Evolutionary conservation across 2,888 invertebrate genomes (phyloP), one percentile per base, ranked within the genome.

Genomic region (Blera fallax): DNA sequence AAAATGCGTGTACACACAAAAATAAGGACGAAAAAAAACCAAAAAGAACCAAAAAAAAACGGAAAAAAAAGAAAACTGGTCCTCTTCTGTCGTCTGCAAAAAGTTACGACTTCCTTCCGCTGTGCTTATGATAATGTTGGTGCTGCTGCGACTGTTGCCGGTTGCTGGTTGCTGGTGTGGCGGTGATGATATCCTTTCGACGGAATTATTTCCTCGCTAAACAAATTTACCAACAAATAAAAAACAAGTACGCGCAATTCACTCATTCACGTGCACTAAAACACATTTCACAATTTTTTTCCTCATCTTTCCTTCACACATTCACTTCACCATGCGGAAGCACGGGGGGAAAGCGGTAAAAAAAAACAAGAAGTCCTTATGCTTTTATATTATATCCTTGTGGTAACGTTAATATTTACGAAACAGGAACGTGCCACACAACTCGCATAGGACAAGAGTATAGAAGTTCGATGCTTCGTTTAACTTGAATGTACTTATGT

Each of bases 241-340:
- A 83, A 77, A 64, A 29, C 32, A 60, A 65, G 58, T 52, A 69
- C 80, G 64, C 64, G 50, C 84, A 69, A 76, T 58, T 79, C 79
- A 79, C 80, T 80, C 70, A 74, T 80, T 65, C 84, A 80, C 80
- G 74, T 84, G 79, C 74, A 80, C 84, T 83, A 62, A 76, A 80
- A 70, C 70, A 69, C 69, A 79, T 79, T 74, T 73, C 60, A 62
- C 40, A 60, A 43, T 11, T 34, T 60, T 52, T 18, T 29, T 29
- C 56, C 50, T 60, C 60, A 21, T 50, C 58, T 27, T 40, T 67
- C 14, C 40, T 32, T 37, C 32, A 27, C 73, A 43, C 62, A 40
- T 8, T 16, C 77, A 77, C 65, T 62, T 29, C 29, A 54, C 16
- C 7, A 7, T 3, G 14, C 4, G 4, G 24, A 24, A 4, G 4